These are phyloP conservation scores for Agrochola macilenta DNA, from an alignment of 2,888 invertebrate genomes.

Conservation along the genomic window DNA sequence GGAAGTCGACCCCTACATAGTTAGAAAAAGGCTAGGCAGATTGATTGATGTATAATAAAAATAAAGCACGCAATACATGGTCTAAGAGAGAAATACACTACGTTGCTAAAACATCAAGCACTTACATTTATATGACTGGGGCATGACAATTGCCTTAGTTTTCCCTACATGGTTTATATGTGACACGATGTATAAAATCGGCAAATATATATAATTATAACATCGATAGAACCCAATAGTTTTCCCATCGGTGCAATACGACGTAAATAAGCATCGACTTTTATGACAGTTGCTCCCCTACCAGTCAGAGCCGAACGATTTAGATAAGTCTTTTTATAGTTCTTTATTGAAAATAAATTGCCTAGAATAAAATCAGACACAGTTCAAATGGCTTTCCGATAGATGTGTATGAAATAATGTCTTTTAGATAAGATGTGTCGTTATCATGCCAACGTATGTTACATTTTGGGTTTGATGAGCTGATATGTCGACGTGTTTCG, in stretches of 20 bases:
- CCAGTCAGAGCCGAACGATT: conserved; percentile 85
- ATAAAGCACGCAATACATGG: conserved; percentile 15
- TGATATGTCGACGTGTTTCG: conserved; percentile 68
- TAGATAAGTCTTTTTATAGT: conserved; percentile 91
- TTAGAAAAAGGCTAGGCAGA: no score
- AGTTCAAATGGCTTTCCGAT: conserved; percentile 90
- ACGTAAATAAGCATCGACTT: conserved; percentile 88
- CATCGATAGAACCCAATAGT: conserved; percentile 59
- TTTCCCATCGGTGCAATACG: conserved; percentile 79
- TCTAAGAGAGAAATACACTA: conserved; percentile 13
- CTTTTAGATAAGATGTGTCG: conserved; percentile 85
- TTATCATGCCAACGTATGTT: conserved; percentile 82
- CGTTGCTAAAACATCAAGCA: not conserved
- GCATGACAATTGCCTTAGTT: not conserved
- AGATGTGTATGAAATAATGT: conserved; percentile 90
- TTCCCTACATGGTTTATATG: not conserved
- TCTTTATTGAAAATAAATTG: conserved; percentile 91
- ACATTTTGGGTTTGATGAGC: conserved; percentile 59
- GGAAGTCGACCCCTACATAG: no score
- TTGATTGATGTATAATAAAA: not conserved
- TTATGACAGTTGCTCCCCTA: conserved; percentile 86
- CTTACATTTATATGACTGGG: not conserved
- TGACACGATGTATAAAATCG: not conserved
- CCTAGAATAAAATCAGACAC: conserved; percentile 90
- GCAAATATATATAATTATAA: conserved; percentile 35